A percentile compares a stretch with the other conserved stretches of the same genome.
Conservation (phyloP, 2,888 invertebrate species). For the Geophilus truncorum region DNA sequence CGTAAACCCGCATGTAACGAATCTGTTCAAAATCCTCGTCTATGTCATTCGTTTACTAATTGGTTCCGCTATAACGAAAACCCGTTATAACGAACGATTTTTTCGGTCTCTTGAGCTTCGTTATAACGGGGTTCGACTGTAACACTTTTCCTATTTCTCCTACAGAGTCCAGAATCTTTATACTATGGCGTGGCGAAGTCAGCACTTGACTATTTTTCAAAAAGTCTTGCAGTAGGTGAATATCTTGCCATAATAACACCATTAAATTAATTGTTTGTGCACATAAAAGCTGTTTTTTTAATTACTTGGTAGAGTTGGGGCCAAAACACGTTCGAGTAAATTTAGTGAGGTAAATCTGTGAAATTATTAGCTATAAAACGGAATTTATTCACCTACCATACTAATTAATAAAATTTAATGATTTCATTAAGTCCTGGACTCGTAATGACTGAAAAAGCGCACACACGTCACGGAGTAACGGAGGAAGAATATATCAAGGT, state of each 20-base stretch:
- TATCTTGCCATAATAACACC: neutral
- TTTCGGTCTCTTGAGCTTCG: no score
- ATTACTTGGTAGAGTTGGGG: neutral
- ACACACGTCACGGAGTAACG: neutral
- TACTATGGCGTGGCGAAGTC: neutral
- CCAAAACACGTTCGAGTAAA: slow-evolving; percentile 14
- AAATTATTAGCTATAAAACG: slow-evolving; percentile 13
- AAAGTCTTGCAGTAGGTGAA: neutral
- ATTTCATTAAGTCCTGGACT: neutral
- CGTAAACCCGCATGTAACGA: no score
- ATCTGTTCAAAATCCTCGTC: no score
- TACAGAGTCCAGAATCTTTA: neutral
- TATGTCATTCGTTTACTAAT: no score
- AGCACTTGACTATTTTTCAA: neutral
- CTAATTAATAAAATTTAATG: slow-evolving; percentile 21
- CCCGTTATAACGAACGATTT: no score
- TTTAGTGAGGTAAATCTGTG: neutral
- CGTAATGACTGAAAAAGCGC: neutral
- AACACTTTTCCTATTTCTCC: no score
- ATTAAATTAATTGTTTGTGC: neutral
- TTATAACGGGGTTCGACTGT: no score
- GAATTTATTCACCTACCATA: neutral
- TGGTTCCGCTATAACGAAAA: no score
- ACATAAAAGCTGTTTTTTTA: neutral
- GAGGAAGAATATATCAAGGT: neutral